Percentiles rank a stretch among this genome's conserved stretches.
Evolutionary conservation across 2,113 vertebrate genomes (phyloP).

Genomic region (Grantiella picta): DNA sequence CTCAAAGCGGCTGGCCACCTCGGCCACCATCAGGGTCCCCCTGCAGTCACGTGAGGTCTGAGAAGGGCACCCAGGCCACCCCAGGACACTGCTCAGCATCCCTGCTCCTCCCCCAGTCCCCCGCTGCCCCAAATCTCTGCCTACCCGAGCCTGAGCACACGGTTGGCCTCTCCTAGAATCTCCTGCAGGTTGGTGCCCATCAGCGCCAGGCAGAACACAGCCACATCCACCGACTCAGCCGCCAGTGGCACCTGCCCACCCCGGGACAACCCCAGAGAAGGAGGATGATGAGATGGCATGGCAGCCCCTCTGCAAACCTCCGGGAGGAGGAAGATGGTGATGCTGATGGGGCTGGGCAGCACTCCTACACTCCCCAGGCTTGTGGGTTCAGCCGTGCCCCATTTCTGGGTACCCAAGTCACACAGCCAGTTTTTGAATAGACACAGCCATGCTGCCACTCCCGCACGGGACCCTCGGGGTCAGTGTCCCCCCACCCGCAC

Average conservation of each 20-base stretch:
- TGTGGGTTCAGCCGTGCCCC: fast-evolving
- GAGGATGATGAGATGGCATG: background rate
- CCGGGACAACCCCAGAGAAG: background rate
- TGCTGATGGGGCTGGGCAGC: background rate
- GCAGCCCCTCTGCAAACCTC: fast-evolving
- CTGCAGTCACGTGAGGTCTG: conserved; percentile 48
- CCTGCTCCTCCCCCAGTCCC: background rate
- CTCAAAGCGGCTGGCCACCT: conserved; percentile 91
- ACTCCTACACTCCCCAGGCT: fast-evolving
- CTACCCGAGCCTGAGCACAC: conserved; percentile 86
- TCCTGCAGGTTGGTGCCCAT: conserved; percentile 94
- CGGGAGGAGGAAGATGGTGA: background rate
- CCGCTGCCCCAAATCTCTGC: fast-evolving
- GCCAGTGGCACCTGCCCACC: conserved; percentile 81
- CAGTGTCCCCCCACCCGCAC: background rate
- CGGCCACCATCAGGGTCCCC: conserved; percentile 87
- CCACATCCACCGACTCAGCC: conserved; percentile 81
- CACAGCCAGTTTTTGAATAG: fast-evolving
- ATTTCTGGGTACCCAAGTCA: background rate
- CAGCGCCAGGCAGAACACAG: conserved; percentile 91
- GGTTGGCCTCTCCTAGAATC: conserved; percentile 88
- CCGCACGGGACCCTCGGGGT: background rate
- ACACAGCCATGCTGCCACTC: background rate
- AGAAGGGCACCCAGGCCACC: background rate
- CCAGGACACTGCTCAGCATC: background rate